These are phyloP conservation scores for Agrochola litura DNA, from an alignment of 2,888 invertebrate species.

Conservation along the genomic window DNA sequence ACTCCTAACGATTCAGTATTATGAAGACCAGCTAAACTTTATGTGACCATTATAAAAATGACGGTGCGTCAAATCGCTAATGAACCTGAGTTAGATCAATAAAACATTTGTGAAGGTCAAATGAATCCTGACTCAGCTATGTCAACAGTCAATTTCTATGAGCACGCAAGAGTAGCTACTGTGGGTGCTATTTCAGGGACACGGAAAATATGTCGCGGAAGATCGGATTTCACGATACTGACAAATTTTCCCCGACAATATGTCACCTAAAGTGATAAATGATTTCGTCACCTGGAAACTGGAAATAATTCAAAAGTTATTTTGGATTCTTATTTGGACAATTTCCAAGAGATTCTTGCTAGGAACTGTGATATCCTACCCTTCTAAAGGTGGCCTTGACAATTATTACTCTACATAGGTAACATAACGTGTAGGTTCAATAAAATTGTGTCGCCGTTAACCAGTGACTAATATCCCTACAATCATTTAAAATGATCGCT, in stretches of 20 bases:
- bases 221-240: conserved; percentile 22
- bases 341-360: conserved; percentile 28
- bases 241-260: conserved; percentile 15
- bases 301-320: conserved; percentile 17
- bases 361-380: conserved; percentile 14
- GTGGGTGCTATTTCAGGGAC: conserved; percentile 27
- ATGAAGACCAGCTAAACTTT: conserved; percentile 23
- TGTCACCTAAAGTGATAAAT: conserved; percentile 29
- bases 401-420: conserved; percentile 5
- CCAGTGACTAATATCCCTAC: conserved; percentile 48
- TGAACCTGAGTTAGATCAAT: conserved; percentile 60
- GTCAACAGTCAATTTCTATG: conserved; percentile 49
- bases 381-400: conserved; percentile 27
- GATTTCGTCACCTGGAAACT: conserved; percentile 25
- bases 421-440: conserved; percentile 2
- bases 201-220: conserved; percentile 8
- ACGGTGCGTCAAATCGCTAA: conserved; percentile 57
- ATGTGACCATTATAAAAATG: conserved; percentile 25
- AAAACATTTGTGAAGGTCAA: conserved; percentile 63
- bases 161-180: conserved; percentile 39
- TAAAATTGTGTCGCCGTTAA: conserved; percentile 27
- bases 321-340: conserved; percentile 36
- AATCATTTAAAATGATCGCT: conserved; percentile 42
- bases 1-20: conserved; percentile 11
- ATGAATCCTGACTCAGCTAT: conserved; percentile 59